phyloP scores from a whole-genome alignment of 2,113 vertebrate genomes.

The Mormyrus iriodes region DNA sequence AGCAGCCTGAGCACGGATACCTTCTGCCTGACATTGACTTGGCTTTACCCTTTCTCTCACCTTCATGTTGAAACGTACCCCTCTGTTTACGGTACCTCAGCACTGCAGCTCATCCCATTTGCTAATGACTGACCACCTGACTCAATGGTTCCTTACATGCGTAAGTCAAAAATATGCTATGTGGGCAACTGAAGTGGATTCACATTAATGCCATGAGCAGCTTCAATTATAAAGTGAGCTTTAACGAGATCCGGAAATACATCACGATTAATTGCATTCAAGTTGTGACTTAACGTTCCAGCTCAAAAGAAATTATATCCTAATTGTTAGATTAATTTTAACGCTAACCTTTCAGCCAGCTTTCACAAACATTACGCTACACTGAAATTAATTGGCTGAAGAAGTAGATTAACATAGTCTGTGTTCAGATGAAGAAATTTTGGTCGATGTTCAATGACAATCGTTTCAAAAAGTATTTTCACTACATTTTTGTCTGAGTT shows the following conservation, averaged over 20 bases:
- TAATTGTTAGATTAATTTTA: slow-evolving; percentile 11
- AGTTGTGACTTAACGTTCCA: neutral
- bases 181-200: neutral
- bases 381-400: neutral
- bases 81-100: neutral
- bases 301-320: neutral
- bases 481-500: neutral
- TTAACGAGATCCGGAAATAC: slow-evolving; percentile 3
- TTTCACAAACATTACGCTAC: neutral
- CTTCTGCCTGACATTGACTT: neutral
- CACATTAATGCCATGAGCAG: neutral
- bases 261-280: neutral
- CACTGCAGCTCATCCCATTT: neutral
- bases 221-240: neutral
- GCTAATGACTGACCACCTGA: neutral
- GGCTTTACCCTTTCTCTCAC: too few species aligned
- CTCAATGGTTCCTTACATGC: neutral
- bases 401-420: neutral
- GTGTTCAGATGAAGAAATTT: neutral
- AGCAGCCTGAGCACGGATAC: neutral
- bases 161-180: neutral
- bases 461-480: neutral
- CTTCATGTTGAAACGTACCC: neutral
- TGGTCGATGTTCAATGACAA: neutral
- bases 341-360: neutral